Evolutionary conservation across 2,888 invertebrate species (phyloP).

Genomic region (Hirtodrosophila cameraria): DNA sequence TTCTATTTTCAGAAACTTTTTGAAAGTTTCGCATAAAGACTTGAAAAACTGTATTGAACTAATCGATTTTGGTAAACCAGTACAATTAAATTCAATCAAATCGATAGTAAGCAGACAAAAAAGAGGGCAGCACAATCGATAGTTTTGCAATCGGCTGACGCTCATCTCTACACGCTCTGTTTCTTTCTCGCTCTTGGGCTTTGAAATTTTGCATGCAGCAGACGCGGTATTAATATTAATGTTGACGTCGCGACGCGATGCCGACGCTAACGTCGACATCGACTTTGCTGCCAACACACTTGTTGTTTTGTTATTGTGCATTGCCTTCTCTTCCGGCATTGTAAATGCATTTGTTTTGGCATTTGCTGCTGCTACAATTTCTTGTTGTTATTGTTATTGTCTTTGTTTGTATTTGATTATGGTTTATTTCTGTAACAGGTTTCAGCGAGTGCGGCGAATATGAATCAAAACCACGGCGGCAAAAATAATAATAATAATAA

Average conservation of each 20-base stretch:
- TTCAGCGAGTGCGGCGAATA: constrained; percentile 31
- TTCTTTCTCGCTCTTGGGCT: not conserved
- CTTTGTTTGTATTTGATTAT: constrained; percentile 36
- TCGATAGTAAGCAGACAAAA: too few species aligned
- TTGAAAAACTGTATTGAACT: too few species aligned
- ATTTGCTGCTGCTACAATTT: constrained; percentile 27
- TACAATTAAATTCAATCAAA: too few species aligned
- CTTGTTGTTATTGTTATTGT: constrained; percentile 11
- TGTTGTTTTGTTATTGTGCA: constrained; percentile 33
- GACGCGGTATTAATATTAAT: constrained; percentile 39
- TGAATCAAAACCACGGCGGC: constrained; percentile 33
- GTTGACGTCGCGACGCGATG: constrained; percentile 43
- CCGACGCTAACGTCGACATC: too few species aligned
- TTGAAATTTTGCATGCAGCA: constrained; percentile 1
- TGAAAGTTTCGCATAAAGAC: too few species aligned
- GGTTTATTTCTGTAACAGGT: constrained; percentile 69
- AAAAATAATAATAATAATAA: too few species aligned
- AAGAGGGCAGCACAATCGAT: too few species aligned
- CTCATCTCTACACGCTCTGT: not conserved
- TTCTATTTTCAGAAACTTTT: too few species aligned
- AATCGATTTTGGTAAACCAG: too few species aligned
- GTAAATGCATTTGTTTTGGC: constrained; percentile 38
- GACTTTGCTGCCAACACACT: constrained; percentile 56
- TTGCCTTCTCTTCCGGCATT: constrained; percentile 47
- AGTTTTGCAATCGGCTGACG: too few species aligned